A percentile compares a stretch with the other conserved stretches of the same genome.
phyloP scores from a whole-genome alignment of 1,140 invertebrate species.

The Pogonomyrmex barbatus region DNA sequence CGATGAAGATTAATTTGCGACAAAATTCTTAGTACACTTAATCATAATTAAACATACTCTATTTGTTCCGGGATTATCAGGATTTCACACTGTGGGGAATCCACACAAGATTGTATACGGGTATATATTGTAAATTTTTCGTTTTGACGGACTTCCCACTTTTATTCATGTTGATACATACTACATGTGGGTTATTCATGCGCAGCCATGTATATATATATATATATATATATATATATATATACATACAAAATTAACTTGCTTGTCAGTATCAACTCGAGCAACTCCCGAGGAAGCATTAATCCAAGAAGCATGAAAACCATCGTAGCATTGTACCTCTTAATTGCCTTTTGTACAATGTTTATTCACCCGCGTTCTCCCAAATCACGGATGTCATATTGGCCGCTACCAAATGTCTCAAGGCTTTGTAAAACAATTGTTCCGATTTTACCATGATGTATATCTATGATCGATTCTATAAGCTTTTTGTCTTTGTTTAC shows the following conservation, averaged over 20 bases:
- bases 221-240: background rate
- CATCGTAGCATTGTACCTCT: background rate
- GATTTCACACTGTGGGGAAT: background rate
- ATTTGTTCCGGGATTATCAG: background rate
- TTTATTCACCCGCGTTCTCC: background rate
- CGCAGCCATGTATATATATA: background rate
- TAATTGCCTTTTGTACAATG: background rate
- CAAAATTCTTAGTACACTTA: background rate
- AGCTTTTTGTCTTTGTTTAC: too few species aligned
- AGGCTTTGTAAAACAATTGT: background rate
- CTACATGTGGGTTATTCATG: too few species aligned
- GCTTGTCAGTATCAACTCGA: background rate
- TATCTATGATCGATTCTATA: background rate
- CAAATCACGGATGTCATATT: background rate
- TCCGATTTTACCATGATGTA: background rate
- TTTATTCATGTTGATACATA: background rate
- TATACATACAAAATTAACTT: background rate
- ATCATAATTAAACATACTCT: background rate
- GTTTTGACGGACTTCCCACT: background rate
- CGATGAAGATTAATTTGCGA: background rate
- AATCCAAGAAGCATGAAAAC: background rate
- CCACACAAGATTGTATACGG: background rate
- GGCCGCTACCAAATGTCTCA: background rate
- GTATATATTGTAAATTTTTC: background rate
- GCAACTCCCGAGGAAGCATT: background rate